phyloP scores from a whole-genome alignment of 2,888 invertebrate species.

The Acrobasis repandana region DNA sequence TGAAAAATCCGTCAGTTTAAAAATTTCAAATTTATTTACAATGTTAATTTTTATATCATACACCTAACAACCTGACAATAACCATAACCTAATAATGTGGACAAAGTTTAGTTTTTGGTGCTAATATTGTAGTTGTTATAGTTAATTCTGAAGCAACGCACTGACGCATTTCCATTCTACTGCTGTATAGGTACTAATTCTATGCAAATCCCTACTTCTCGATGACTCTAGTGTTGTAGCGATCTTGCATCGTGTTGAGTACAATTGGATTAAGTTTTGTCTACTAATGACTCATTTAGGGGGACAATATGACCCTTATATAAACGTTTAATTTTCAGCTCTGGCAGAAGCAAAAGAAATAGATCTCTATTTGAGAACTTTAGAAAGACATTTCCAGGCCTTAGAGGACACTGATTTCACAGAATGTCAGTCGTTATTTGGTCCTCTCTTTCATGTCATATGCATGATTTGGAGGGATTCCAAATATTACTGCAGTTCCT shows the following conservation, averaged over 20 bases:
- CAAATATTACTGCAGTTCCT: slow-evolving; percentile 93
- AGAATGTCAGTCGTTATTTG: slow-evolving; percentile 89
- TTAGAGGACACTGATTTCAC: slow-evolving; percentile 93
- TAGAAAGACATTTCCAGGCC: slow-evolving; percentile 90
- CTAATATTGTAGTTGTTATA: not conserved
- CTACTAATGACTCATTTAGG: not conserved
- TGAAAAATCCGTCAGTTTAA: not conserved
- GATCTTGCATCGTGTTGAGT: slow-evolving; percentile 17
- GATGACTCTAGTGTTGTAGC: slow-evolving; percentile 21
- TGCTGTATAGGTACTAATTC: slow-evolving; percentile 13
- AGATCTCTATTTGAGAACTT: slow-evolving; percentile 91
- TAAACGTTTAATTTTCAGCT: slow-evolving; percentile 77
- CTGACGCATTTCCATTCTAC: slow-evolving; percentile 2
- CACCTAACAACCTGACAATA: no score
- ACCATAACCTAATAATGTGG: no score
- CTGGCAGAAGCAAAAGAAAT: slow-evolving; percentile 96
- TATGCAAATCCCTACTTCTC: slow-evolving; percentile 17
- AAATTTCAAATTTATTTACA: not conserved
- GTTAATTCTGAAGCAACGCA: not conserved
- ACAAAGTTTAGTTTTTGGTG: not conserved
- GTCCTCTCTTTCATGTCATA: slow-evolving; percentile 92
- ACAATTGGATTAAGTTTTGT: not conserved
- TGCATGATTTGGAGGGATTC: slow-evolving; percentile 96
- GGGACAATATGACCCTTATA: not conserved
- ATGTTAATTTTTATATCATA: no score